Evolutionary conservation across 2,888 invertebrate species (phyloP), one percentile per base, ranked within the genome.

Genomic region (Neoitamus cyanurus): DNA sequence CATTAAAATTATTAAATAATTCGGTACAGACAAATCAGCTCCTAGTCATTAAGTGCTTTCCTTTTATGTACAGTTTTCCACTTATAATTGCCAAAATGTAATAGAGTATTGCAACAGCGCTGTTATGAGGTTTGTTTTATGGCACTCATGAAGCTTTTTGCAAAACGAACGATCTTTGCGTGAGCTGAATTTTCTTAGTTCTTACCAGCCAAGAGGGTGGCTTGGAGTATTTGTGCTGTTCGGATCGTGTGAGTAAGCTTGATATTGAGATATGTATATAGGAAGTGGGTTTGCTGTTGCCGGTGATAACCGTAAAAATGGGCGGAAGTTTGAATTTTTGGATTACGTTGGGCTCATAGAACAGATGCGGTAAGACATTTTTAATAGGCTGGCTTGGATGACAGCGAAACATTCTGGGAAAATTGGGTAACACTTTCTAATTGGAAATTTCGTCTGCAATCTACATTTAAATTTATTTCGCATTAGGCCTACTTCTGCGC

Each of bases 11-110:
- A n/a, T n/a, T n/a, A n/a, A n/a, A n/a, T 36, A 7, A 36, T 3
- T 36, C 3, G 36, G 36, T 36, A 3, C n/a, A 46, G 4, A 9
- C 9, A 58, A 6, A 58, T 34, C 34, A 34, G 34, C 3, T 34
- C 25, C 15, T 25, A 1, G 6, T 15, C 6, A 42, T 1, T 25
- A 25, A 58, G 58, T 25, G 9, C 58, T 15, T 9, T 37, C 2
- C 58, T 58, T 48, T 58, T 58, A 15, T 20, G 20, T 20, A 25
- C 7, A 58, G 31, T 73, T 75, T 37, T 75, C 42, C 42, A 46
- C 73, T 75, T 75, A 28, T 78, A 78, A 78, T 78, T 78, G 78
- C 78, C 48, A 58, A 78, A 78, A 58, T 78, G 78, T 78, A 78
- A 78, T 78, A 30, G 48, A 78, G 78, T 48, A 58, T 78, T 58